Base-by-base conservation (phyloP, 2,797 vertebrate species). In the Phalanger gymnotis region DNA sequence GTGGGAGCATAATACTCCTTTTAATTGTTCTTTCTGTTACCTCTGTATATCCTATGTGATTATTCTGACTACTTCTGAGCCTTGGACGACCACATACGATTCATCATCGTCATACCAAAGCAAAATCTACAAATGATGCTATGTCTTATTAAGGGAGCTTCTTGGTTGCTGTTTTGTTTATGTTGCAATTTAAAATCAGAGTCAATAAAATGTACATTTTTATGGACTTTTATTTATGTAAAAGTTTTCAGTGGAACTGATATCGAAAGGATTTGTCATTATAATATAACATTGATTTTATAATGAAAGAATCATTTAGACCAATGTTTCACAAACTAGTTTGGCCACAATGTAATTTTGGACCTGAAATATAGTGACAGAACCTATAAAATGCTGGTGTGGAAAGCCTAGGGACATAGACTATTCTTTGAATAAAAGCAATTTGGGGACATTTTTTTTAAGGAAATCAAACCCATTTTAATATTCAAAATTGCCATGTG, bases 1-100 rank as follows among this genome's bases (percentile, higher is more conserved):
- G 27, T 30, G 91, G 93, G 52, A 93, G 12, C 47, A 66, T 31
- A 14, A 94, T 95, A 53, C 13, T 93, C 95, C 57, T 90, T 92
- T 94, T 97, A 95, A 96, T 94, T 96, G 54, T 95, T 90, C 96
- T 90, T 90, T 87, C 58, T 92, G 81, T 93, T 95, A 4, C 95
- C 90, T 95, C 47, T 89, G 92, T 58, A 40, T 91, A 91, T 92
- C 92, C 54, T 4, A 0, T 0, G 12, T 55, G 93, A 93, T 54
- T 94, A 34, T 40, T 91, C 94, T 95, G 93, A 97, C 57, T 93
- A 27, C 87, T 94, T 95, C 81, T 58, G 93, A 91, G 92, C 54
- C 73, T 91, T 61, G 56, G 34, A 81, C 13, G 90, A 13, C 51
- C 25, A 12, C 4, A 81, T 34, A 93, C 47, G 56, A 94, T 97